Evolutionary conservation across 1,140 invertebrate genomes (phyloP).

Genomic region (Rhagoletis zephyria): DNA sequence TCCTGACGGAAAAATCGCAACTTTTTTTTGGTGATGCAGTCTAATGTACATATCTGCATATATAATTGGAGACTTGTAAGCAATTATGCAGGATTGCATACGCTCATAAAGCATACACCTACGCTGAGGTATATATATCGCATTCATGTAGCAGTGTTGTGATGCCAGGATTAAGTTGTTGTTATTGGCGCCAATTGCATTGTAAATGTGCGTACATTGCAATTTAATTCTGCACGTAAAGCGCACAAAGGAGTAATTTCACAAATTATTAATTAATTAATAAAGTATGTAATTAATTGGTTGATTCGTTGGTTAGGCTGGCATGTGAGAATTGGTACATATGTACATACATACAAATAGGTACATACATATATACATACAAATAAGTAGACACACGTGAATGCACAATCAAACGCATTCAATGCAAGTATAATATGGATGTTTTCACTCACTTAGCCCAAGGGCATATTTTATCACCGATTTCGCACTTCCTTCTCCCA

Average conservation of each 20-base stretch:
- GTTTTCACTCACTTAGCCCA: not conserved
- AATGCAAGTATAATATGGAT: no score
- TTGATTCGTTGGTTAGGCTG: not conserved
- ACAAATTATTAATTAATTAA: slow-evolving; percentile 52
- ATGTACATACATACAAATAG: not conserved
- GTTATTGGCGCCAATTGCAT: not conserved
- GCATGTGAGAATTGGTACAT: not conserved
- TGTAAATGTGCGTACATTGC: not conserved
- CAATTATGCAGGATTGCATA: not conserved
- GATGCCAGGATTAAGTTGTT: not conserved
- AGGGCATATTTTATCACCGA: not conserved
- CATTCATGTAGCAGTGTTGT: not conserved
- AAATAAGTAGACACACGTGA: not conserved
- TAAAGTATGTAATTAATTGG: slow-evolving; percentile 47
- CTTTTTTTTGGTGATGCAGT: no score
- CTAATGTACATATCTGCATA: no score
- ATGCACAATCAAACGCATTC: no score
- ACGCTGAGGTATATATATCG: not conserved
- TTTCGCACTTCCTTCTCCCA: not conserved
- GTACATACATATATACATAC: not conserved
- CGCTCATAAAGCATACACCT: not conserved
- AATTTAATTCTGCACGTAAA: slow-evolving; percentile 11
- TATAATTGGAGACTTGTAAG: not conserved
- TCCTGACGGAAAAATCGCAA: no score
- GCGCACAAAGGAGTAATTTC: slow-evolving; percentile 27